phyloP scores from a whole-genome alignment of 2,888 invertebrate genomes.

The Synergus itoensis region DNA sequence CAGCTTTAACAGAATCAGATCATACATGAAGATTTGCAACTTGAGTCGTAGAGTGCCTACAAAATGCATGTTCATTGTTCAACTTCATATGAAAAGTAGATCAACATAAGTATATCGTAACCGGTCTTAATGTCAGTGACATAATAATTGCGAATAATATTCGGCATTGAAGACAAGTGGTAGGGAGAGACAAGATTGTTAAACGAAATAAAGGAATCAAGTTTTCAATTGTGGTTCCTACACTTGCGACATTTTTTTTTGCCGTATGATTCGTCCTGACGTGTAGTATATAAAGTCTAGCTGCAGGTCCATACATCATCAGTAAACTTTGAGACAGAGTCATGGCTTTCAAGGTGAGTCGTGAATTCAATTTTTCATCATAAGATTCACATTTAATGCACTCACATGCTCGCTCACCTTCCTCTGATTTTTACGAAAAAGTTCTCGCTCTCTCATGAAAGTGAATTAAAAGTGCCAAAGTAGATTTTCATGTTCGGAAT shows the following conservation, averaged over 20 bases:
- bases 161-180: conserved; percentile 9
- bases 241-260: background rate
- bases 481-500: background rate
- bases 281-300: conserved; percentile 12
- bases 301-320: conserved; percentile 3
- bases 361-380: background rate
- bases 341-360: conserved; percentile 19
- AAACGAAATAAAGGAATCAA: conserved; percentile 20
- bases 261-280: background rate
- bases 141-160: conserved; percentile 33
- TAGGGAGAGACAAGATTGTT: background rate
- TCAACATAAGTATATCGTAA: conserved; percentile 9
- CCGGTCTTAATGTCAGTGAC: conserved; percentile 26
- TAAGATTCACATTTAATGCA: background rate
- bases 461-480: background rate
- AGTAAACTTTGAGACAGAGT: conserved; percentile 14
- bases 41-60: background rate
- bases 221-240: conserved; percentile 23
- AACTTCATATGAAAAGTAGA: conserved; percentile 17
- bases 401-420: background rate
- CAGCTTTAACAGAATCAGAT: conserved; percentile 10
- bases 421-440: background rate
- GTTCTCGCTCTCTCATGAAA: background rate
- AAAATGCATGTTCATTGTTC: conserved; percentile 23
- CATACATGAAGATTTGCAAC: conserved; percentile 21